phyloP scores from a whole-genome alignment of 2,888 invertebrate species.

The Priocnemis perturbator region DNA sequence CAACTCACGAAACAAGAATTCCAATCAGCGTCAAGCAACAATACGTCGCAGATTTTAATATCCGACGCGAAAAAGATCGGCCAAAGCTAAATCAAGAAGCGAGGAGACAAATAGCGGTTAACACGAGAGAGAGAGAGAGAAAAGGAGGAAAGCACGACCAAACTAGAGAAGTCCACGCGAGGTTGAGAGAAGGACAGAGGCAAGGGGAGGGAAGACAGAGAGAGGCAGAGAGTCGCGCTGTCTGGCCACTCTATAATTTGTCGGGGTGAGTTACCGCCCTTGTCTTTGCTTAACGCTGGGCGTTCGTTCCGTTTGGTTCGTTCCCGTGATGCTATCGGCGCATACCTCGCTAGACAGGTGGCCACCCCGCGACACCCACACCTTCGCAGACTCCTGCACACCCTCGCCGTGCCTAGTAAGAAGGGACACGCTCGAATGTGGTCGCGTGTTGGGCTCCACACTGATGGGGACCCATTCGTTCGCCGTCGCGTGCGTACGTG shows the following conservation, averaged over 20 bases:
- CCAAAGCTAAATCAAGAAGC: neutral
- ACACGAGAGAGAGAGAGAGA: neutral
- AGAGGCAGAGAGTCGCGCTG: constrained; percentile 58
- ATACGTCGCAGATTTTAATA: no score
- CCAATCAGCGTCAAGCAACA: no score
- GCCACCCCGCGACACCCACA: constrained; percentile 71
- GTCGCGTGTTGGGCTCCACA: no score
- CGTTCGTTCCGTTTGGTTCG: constrained; percentile 65
- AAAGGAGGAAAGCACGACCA: neutral
- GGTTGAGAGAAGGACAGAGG: constrained; percentile 21
- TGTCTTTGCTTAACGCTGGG: constrained; percentile 72
- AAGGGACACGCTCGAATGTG: no score
- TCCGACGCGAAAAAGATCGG: no score
- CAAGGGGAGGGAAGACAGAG: constrained; percentile 33
- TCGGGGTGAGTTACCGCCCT: constrained; percentile 73
- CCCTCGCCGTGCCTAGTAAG: no score
- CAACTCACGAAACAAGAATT: no score
- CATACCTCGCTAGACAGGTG: constrained; percentile 74
- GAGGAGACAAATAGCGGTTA: neutral
- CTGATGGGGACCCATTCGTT: no score
- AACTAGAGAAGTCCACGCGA: constrained; percentile 7
- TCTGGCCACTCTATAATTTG: constrained; percentile 73
- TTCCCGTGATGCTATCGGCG: constrained; percentile 70
- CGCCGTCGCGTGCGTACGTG: constrained; percentile 56
- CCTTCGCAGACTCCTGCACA: constrained; percentile 6